These are phyloP conservation scores for Sebastes diaconus DNA, from an alignment of 2,797 vertebrate species.

Conservation along the genomic window DNA sequence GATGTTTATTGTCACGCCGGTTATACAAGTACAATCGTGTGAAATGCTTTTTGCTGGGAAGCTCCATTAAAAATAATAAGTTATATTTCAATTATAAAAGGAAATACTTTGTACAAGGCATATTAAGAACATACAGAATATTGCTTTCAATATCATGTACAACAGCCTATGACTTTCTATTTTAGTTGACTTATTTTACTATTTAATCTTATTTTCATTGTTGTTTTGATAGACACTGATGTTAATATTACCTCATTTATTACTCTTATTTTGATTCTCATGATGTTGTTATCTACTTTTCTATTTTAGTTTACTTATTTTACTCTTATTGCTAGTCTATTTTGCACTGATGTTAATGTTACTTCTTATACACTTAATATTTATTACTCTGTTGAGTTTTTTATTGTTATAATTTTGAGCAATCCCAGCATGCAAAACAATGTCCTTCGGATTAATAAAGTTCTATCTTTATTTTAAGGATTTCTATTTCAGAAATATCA, in stretches of 20 bases:
- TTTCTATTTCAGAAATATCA: not conserved
- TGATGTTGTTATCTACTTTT: not conserved
- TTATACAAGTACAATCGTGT: too few species aligned
- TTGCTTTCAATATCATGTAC: not conserved
- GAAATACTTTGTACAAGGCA: too few species aligned
- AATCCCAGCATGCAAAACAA: not conserved
- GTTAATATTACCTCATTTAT: not conserved
- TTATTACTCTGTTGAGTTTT: too few species aligned
- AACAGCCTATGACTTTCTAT: not conserved
- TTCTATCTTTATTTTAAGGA: rapidly evolving
- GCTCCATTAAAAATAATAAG: too few species aligned
- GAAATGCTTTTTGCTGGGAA: too few species aligned
- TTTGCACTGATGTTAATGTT: not conserved
- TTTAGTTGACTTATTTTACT: too few species aligned
- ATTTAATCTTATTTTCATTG: not conserved
- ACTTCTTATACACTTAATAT: not conserved
- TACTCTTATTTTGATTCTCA: not conserved
- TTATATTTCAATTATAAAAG: too few species aligned
- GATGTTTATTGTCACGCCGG: too few species aligned
- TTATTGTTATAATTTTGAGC: not conserved
- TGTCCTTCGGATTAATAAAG: not conserved
- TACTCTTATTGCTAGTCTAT: not conserved
- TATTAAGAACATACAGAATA: not conserved
- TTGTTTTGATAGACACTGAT: rapidly evolving
- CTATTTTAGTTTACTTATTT: not conserved